Percentiles rank a stretch among this genome's conserved stretches.
Conservation (phyloP, 2,113 vertebrate species). For the Sinosuthora webbiana region DNA sequence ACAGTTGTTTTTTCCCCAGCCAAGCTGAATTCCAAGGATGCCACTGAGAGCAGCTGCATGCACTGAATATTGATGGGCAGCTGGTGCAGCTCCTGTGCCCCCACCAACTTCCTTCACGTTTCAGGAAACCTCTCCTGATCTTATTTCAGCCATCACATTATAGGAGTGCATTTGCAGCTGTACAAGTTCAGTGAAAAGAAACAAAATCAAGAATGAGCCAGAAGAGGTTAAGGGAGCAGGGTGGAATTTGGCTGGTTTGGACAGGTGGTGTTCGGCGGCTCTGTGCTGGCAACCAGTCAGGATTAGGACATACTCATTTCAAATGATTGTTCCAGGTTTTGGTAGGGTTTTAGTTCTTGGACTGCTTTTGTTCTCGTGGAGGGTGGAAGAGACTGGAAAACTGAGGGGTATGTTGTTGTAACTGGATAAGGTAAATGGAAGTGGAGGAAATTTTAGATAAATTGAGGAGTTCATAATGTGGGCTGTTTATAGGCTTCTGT, state of each 20-base stretch:
- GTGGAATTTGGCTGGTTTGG: neutral
- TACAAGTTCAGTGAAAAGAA: neutral
- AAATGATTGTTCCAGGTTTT: neutral
- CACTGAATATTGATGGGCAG: slow-evolving; percentile 38
- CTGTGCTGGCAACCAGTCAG: neutral
- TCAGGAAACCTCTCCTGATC: neutral
- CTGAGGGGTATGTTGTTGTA: neutral
- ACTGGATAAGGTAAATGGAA: neutral
- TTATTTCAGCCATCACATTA: neutral
- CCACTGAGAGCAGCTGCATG: neutral
- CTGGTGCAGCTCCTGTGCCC: neutral
- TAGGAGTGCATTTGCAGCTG: neutral
- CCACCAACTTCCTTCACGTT: neutral
- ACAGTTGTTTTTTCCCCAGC: slow-evolving; percentile 25
- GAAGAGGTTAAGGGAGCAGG: neutral
- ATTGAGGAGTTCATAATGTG: neutral
- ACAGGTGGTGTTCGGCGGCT: neutral
- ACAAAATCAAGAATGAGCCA: neutral
- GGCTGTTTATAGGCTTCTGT: neutral
- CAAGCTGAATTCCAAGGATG: slow-evolving; percentile 45
- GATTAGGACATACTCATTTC: neutral
- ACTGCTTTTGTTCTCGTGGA: neutral
- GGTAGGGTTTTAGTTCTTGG: neutral
- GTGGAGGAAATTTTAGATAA: neutral
- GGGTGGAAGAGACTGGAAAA: neutral